Evolutionary conservation across 2,797 vertebrate species (phyloP).

Genomic region (Ptychobarbus kaznakovi): DNA sequence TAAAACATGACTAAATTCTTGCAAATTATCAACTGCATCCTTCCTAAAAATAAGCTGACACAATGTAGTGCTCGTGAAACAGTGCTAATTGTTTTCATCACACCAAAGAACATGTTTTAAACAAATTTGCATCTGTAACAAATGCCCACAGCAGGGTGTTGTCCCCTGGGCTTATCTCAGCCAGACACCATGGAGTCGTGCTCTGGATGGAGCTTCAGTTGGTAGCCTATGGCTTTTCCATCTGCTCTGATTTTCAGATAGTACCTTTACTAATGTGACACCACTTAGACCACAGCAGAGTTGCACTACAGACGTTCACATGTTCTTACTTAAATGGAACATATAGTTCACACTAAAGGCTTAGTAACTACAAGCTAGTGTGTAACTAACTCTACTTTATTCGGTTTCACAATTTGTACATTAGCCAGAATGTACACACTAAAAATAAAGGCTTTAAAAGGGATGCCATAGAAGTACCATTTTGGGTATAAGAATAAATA

Average conservation of each 20-base stretch:
- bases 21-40: background rate
- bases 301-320: background rate
- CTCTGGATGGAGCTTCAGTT: conserved; percentile 16
- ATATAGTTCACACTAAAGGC: background rate
- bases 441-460: background rate
- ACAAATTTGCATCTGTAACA: conserved; percentile 44
- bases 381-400: background rate
- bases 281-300: conserved; percentile 1
- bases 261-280: conserved; percentile 32
- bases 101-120: conserved; percentile 51
- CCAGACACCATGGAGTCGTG: conserved; percentile 71
- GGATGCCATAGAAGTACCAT: background rate
- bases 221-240: conserved; percentile 30
- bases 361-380: background rate
- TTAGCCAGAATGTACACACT: background rate
- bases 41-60: conserved; percentile 7
- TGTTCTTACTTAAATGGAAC: background rate
- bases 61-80: conserved; percentile 41
- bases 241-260: conserved; percentile 44
- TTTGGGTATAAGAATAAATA: too few species aligned
- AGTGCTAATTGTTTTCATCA: background rate
- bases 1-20: background rate
- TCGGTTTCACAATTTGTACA: background rate
- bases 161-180: conserved; percentile 52
- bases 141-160: conserved; percentile 59